phyloP scores from a whole-genome alignment of 2,797 vertebrate genomes.

The Champsocephalus gunnari region DNA sequence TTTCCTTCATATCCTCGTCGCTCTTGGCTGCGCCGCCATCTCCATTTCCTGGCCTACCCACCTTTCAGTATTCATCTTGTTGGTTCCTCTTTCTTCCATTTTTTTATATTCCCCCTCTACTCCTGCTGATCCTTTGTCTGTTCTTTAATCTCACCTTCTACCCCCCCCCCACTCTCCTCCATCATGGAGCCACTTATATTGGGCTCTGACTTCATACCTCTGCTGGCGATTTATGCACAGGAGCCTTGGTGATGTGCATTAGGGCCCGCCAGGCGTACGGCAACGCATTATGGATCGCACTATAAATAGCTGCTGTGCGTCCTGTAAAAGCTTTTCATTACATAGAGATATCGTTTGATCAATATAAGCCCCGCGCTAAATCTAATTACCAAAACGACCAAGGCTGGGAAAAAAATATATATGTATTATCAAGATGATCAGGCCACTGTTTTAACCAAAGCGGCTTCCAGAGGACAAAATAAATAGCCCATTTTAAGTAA shows the following conservation, averaged over 20 bases:
- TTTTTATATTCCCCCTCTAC: constrained; percentile 2
- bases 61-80: constrained; percentile 43
- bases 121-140: constrained; percentile 41
- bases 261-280: constrained; percentile 44
- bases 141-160: constrained; percentile 42
- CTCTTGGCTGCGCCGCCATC: constrained; percentile 46
- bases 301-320: constrained; percentile 70
- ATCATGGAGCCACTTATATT: constrained; percentile 46
- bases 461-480: constrained; percentile 48
- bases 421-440: constrained; percentile 47
- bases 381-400: constrained; percentile 68
- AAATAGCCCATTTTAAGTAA: constrained; percentile 27
- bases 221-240: constrained; percentile 59
- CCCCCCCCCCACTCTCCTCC: constrained; percentile 22
- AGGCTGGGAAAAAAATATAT: constrained; percentile 19
- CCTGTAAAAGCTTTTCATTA: constrained; percentile 83
- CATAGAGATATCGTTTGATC: constrained; percentile 72
- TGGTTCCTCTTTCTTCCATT: constrained; percentile 20
- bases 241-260: constrained; percentile 59
- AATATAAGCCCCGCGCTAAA: constrained; percentile 67
- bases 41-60: constrained; percentile 48
- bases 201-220: constrained; percentile 59
- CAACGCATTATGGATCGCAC: constrained; percentile 66
- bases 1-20: constrained; percentile 55
- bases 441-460: constrained; percentile 26